These are phyloP conservation scores for Rutpela maculata DNA, from an alignment of 2,888 invertebrate species.

Conservation along the genomic window DNA sequence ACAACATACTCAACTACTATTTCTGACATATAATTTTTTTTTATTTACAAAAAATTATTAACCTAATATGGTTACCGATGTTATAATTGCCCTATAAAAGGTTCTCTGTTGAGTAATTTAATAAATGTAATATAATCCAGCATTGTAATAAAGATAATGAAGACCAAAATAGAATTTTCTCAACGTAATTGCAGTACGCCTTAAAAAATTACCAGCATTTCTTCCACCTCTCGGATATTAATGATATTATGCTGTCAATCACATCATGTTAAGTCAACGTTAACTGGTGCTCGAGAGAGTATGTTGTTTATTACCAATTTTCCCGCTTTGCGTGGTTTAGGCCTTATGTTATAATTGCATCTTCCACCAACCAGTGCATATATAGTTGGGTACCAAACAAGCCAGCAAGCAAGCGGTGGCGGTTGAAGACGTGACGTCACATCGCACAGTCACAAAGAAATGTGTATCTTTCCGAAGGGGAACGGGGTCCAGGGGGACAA, in stretches of 20 bases:
- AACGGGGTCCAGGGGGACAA: constrained; percentile 51
- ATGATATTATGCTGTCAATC: background rate
- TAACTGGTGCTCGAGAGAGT: background rate
- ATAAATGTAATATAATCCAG: too few relatives aligned
- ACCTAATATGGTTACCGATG: too few relatives aligned
- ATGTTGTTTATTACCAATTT: background rate
- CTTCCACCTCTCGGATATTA: background rate
- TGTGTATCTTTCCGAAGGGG: constrained; percentile 52
- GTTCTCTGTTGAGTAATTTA: too few relatives aligned
- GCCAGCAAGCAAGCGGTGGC: constrained; percentile 16
- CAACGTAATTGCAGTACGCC: background rate
- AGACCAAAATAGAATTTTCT: background rate
- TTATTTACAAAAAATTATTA: too few relatives aligned
- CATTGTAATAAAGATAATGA: too few relatives aligned
- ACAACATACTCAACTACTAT: too few relatives aligned
- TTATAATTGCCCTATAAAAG: too few relatives aligned
- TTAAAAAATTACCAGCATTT: background rate
- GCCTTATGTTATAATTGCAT: constrained; percentile 17
- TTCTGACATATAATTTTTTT: too few relatives aligned
- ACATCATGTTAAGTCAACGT: background rate
- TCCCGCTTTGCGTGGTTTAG: background rate
- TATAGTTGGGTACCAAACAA: background rate
- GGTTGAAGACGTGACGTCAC: constrained; percentile 38
- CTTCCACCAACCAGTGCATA: constrained; percentile 6
- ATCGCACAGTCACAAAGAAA: constrained; percentile 47